Conservation (phyloP, 2,797 vertebrate species). For the Anas flavirostris region DNA sequence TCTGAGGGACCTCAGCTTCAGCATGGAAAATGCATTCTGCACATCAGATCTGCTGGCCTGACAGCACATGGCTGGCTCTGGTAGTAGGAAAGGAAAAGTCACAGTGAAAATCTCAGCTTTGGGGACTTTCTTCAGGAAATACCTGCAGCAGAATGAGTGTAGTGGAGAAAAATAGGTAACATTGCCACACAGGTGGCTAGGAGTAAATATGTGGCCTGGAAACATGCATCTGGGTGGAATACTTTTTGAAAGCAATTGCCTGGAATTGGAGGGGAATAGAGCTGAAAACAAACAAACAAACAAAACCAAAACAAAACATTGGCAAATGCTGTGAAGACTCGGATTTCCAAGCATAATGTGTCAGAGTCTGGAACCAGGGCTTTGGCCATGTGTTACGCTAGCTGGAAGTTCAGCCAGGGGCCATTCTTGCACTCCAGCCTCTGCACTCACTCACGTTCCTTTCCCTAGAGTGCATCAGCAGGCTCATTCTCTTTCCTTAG, state of each 20-base stretch:
- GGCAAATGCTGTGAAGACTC: not conserved
- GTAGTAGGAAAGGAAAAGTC: not conserved
- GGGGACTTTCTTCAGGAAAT: not conserved
- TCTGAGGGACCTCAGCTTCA: not conserved
- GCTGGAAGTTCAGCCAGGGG: not conserved
- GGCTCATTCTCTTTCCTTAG: not conserved
- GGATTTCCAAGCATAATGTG: not conserved
- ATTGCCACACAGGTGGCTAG: not conserved
- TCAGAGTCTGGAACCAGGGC: not conserved
- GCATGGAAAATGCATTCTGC: not conserved
- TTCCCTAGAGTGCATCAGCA: not conserved
- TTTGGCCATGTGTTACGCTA: not conserved
- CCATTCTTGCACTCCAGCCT: not conserved
- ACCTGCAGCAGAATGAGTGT: not conserved
- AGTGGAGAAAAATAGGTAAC: not conserved
- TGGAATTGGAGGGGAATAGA: not conserved
- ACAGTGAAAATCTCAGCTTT: not conserved
- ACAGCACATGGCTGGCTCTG: not conserved
- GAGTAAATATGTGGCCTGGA: not conserved
- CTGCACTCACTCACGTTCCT: not conserved
- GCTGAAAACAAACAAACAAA: not conserved
- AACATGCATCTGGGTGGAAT: not conserved
- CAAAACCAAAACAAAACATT: not conserved
- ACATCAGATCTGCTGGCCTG: not conserved
- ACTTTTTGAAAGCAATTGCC: not conserved